Percentiles rank a stretch among this genome's conserved stretches.
phyloP scores from a whole-genome alignment of 1,140 invertebrate species.

The Bradysia coprophila region DNA sequence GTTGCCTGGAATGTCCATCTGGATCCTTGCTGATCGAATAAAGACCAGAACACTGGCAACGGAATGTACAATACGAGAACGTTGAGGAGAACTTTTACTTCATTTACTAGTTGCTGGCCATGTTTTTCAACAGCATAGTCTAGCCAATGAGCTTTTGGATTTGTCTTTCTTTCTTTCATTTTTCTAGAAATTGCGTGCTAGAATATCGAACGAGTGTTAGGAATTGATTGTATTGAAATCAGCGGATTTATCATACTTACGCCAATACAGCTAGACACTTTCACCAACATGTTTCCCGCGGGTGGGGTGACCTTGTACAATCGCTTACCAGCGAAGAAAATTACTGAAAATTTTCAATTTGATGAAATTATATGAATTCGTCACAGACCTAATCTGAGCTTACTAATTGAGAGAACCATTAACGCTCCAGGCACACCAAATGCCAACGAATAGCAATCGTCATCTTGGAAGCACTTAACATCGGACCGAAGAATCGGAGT shows the following conservation, averaged over 20 bases:
- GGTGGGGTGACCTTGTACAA: conserved; percentile 58
- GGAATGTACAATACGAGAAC: conserved; percentile 41
- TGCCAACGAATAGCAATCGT: conserved; percentile 54
- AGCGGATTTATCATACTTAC: conserved; percentile 26
- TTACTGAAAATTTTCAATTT: conserved; percentile 13
- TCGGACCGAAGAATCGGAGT: conserved; percentile 54
- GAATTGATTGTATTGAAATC: not conserved
- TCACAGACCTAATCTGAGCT: conserved; percentile 12
- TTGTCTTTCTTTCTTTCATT: not conserved
- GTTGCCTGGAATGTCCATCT: conserved; percentile 42
- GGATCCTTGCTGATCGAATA: conserved; percentile 40
- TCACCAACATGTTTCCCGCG: conserved; percentile 55
- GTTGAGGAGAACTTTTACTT: conserved; percentile 32
- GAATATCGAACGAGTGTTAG: not conserved
- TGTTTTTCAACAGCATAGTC: conserved; percentile 5
- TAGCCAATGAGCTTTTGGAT: conserved; percentile 1
- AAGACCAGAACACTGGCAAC: conserved; percentile 48
- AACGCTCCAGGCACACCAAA: conserved; percentile 60
- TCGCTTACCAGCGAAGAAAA: conserved; percentile 56
- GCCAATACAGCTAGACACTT: conserved; percentile 47
- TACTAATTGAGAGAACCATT: conserved; percentile 49
- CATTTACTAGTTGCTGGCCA: conserved; percentile 1
- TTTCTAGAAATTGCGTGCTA: not conserved
- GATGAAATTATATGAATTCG: not conserved
- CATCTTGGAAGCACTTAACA: conserved; percentile 43